Percentiles rank a stretch among this genome's conserved stretches.
Conservation (phyloP, 2,113 vertebrate genomes). For the Okapia johnstoni region DNA sequence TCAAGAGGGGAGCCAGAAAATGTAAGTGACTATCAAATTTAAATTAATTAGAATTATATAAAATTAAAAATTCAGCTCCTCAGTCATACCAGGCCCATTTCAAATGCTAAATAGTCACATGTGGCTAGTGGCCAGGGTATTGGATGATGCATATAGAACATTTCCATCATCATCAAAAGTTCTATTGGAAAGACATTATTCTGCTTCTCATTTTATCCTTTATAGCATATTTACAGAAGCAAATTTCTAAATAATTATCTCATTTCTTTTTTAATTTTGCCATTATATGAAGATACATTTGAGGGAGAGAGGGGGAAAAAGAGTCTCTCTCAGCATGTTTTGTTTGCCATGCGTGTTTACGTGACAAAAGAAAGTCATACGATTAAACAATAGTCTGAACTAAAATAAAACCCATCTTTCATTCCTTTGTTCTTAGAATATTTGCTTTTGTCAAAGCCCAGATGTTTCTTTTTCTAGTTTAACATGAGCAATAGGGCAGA, state of each 20-base stretch:
- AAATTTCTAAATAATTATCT: background rate
- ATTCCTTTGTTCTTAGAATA: slow-evolving; percentile 51
- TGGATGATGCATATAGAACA: background rate
- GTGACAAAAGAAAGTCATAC: slow-evolving; percentile 18
- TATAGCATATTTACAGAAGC: background rate
- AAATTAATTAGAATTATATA: slow-evolving; percentile 4
- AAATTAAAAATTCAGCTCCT: background rate
- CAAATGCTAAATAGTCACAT: background rate
- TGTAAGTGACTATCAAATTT: background rate
- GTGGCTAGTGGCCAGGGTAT: background rate
- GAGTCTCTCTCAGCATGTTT: background rate
- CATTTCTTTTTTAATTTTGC: background rate
- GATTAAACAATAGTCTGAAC: slow-evolving; percentile 10
- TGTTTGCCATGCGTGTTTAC: slow-evolving; percentile 42
- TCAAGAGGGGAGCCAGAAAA: background rate
- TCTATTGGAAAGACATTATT: background rate
- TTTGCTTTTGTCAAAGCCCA: slow-evolving; percentile 15
- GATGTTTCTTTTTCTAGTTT: slow-evolving; percentile 33
- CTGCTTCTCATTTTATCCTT: background rate
- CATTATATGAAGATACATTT: background rate
- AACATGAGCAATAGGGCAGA: background rate
- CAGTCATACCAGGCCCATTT: background rate
- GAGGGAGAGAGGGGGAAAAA: background rate
- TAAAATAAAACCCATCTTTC: slow-evolving; percentile 36
- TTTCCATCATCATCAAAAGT: background rate